Conservation (phyloP, 2,888 invertebrate genomes). For the Eupeodes luniger region DNA sequence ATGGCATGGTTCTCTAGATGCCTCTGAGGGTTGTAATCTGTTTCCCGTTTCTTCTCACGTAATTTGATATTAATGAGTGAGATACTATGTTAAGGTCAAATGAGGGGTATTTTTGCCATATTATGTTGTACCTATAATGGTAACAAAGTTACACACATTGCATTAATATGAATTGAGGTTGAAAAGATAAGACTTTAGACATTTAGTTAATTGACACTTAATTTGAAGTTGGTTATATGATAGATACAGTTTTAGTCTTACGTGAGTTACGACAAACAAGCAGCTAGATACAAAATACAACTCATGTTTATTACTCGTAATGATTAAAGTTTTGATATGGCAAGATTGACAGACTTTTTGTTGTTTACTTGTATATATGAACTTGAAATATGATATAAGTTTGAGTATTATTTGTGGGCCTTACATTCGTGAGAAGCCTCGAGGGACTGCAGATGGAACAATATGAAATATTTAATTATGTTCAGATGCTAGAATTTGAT, state of each 20-base stretch:
- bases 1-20: constrained; percentile 21
- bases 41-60: constrained; percentile 60
- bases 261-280: not conserved
- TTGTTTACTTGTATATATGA: not conserved
- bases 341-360: constrained; percentile 10
- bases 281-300: not conserved
- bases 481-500: not conserved
- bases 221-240: constrained; percentile 20
- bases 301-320: not conserved
- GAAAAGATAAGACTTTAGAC: constrained; percentile 37
- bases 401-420: not conserved
- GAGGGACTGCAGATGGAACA: not conserved
- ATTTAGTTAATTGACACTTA: constrained; percentile 55
- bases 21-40: constrained; percentile 51
- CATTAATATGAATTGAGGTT: constrained; percentile 56
- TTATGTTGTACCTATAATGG: not conserved
- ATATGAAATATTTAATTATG: not conserved
- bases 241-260: not conserved
- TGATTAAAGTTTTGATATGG: constrained; percentile 12
- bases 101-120: constrained; percentile 24
- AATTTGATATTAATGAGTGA: constrained; percentile 70
- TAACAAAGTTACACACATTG: constrained; percentile 21
- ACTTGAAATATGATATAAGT: not conserved
- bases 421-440: not conserved
- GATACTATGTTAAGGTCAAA: constrained; percentile 58